These are phyloP conservation scores for Labeo catla DNA, from an alignment of 2,113 vertebrate genomes.

Conservation along the genomic window DNA sequence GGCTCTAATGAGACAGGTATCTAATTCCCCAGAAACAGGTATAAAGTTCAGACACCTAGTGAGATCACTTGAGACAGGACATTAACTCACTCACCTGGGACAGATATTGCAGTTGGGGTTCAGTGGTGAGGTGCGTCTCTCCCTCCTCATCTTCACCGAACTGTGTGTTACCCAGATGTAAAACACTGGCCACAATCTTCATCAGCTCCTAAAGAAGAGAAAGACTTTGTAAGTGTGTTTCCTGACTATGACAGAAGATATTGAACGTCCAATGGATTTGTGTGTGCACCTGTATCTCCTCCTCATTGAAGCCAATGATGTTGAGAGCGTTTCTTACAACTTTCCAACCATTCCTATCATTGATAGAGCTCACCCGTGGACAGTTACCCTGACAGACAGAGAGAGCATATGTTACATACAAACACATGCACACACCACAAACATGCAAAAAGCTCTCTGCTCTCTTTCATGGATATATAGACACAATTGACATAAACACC, in stretches of 20 bases:
- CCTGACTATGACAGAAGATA: no score
- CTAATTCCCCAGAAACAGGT: constrained; percentile 10
- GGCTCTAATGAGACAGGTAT: constrained; percentile 1
- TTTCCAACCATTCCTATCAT: constrained; percentile 95
- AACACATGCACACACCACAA: background rate
- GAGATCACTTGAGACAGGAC: background rate
- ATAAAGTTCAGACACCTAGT: background rate
- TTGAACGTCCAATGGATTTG: background rate
- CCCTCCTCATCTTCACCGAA: constrained; percentile 90
- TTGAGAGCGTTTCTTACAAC: constrained; percentile 85
- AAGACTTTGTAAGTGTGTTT: background rate
- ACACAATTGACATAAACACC: constrained; percentile 69
- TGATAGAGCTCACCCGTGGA: constrained; percentile 94
- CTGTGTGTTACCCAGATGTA: constrained; percentile 93
- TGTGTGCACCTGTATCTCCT: constrained; percentile 84
- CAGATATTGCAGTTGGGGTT: constrained; percentile 85
- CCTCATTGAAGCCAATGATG: constrained; percentile 87
- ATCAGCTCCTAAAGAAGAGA: constrained; percentile 84
- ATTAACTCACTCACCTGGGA: constrained; percentile 78
- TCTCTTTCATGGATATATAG: constrained; percentile 1
- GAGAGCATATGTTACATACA: background rate
- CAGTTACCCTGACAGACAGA: constrained; percentile 85
- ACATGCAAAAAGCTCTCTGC: background rate
- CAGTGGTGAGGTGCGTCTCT: constrained; percentile 86
- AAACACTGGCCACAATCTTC: constrained; percentile 88